Evolutionary conservation across 2,888 invertebrate genomes (phyloP).

Genomic region (Drosophila subsilvestris): DNA sequence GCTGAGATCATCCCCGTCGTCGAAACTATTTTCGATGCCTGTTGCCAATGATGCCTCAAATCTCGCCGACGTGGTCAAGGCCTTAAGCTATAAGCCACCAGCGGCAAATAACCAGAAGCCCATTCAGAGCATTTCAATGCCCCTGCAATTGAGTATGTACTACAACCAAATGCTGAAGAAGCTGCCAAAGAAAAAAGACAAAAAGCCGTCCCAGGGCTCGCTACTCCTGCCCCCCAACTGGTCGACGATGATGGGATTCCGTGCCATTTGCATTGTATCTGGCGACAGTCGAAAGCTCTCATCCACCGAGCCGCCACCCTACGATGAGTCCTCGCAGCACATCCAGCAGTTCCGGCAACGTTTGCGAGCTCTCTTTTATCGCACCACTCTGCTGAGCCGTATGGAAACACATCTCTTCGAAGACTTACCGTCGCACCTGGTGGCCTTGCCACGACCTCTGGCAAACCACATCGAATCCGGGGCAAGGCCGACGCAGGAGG

Average conservation of each 20-base stretch:
- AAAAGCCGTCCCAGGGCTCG: not conserved
- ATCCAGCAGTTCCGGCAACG: constrained; percentile 74
- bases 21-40: constrained; percentile 17
- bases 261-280: constrained; percentile 78
- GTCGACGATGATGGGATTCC: constrained; percentile 79
- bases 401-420: constrained; percentile 85
- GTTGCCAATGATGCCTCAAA: constrained; percentile 27
- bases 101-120: not conserved
- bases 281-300: constrained; percentile 33
- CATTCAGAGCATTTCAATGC: constrained; percentile 27
- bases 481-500: not conserved
- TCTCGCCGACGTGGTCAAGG: constrained; percentile 32
- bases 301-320: constrained; percentile 18
- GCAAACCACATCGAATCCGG: not conserved
- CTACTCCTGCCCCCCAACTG: constrained; percentile 77
- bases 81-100: constrained; percentile 48
- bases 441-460: constrained; percentile 23
- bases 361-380: constrained; percentile 73
- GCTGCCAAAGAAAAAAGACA: constrained; percentile 9
- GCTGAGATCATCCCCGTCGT: constrained; percentile 30
- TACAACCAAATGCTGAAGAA: constrained; percentile 44
- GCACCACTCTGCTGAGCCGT: constrained; percentile 78
- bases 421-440: constrained; percentile 87
- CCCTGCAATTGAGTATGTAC: constrained; percentile 16
- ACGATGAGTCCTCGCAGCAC: constrained; percentile 44